Conservation (phyloP, 2,888 invertebrate species). For the Calliphora vomitoria region DNA sequence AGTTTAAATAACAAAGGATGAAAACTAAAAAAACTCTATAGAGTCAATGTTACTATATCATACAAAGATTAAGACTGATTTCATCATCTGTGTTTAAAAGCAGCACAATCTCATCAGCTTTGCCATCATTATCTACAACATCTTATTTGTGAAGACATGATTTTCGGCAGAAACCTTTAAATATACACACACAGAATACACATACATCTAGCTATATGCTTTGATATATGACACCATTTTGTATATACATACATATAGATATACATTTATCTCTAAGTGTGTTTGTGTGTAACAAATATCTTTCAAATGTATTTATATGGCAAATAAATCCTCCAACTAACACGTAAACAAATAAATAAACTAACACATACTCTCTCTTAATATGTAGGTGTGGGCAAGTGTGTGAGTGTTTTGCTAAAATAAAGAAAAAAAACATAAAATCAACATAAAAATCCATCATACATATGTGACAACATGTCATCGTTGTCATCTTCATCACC, state of each 20-base stretch:
- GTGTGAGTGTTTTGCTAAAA: neutral
- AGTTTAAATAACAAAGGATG: neutral
- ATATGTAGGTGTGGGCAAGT: neutral
- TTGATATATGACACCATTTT: neutral
- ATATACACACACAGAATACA: neutral
- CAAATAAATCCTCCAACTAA: conserved; percentile 36
- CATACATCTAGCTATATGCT: neutral
- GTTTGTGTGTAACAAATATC: conserved; percentile 2
- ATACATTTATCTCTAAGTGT: neutral
- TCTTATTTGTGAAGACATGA: neutral
- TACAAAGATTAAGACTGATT: conserved; percentile 14
- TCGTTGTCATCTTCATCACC: neutral
- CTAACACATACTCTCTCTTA: neutral
- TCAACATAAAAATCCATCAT: conserved; percentile 26
- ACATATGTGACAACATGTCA: conserved; percentile 38
- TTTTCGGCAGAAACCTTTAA: neutral
- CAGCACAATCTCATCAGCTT: conserved; percentile 4
- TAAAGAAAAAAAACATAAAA: neutral
- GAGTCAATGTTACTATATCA: neutral
- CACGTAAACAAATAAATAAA: conserved; percentile 11
- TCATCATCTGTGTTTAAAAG: neutral
- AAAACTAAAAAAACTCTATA: neutral
- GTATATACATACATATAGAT: neutral
- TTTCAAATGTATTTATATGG: conserved; percentile 30
- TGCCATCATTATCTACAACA: neutral